Base-by-base conservation (phyloP, 2,888 invertebrate species). In the Lissocephala sabroskyi region DNA sequence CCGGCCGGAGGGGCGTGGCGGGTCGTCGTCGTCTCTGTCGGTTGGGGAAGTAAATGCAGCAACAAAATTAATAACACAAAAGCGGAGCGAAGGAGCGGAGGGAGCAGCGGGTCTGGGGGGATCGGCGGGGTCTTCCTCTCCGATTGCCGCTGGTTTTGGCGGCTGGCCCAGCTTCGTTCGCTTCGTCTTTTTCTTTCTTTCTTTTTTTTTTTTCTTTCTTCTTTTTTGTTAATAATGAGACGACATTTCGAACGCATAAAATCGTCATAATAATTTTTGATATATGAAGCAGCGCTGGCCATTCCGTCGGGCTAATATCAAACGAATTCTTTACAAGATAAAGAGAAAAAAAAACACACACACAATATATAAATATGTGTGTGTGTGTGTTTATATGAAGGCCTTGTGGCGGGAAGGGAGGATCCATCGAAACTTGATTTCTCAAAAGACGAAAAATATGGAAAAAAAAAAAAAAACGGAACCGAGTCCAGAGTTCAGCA, bases 251-350 rank as follows among this genome's bases (percentile, higher is more conserved):
- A 81, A 79, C 79, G 82, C 81, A 82, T 81, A 81, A 82, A 82
- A 81, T 80, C 80, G 81, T 81, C 82, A 81, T 82, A 82, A 81
- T 82, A 81, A 82, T 81, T 81, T 82, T 82, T 81, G 82, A 81
- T 82, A 82, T 81, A 81, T 79, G 80, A 78, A 80, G 81, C 82
- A 76, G 80, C 77, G 77, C 79, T 71, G 68, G 76, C 67, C 61
- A 60, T 58, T 49, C 55, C 44, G 52, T 45, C 62, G 79, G 81
- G 80, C 80, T 79, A 71, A 80, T 79, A 81, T 81, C 80, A 81
- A 81, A 82, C 81, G 82, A 81, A 81, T 81, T 81, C 82, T 81
- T 81, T 61, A 62, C 65, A 53, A 77, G 81, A 79, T 81, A 77
- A 77, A 67, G 45, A 49, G 48, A 47, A 56, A 56, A 45, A 60